phyloP scores from a whole-genome alignment of 1,140 invertebrate species.

The Bombus confusus region DNA sequence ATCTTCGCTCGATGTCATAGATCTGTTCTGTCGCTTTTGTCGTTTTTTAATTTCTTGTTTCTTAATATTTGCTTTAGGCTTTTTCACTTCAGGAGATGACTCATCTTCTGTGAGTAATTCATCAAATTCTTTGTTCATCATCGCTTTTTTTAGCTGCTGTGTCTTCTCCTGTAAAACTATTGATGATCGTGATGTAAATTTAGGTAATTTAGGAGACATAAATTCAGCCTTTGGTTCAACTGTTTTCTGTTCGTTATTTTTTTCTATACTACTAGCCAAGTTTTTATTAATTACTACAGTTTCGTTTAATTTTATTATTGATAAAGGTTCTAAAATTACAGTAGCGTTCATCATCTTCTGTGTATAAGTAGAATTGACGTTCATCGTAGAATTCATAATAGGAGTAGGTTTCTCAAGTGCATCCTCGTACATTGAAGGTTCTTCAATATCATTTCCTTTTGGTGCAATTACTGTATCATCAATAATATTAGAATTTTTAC shows the following conservation, averaged over 20 bases:
- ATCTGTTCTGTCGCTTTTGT: constrained; percentile 38
- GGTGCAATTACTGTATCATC: constrained; percentile 62
- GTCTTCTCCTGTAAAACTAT: constrained; percentile 31
- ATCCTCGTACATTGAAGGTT: constrained; percentile 79
- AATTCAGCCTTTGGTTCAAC: not conserved
- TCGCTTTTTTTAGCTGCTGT: constrained; percentile 37
- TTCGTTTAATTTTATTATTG: constrained; percentile 63
- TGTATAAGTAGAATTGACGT: constrained; percentile 65
- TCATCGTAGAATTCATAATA: constrained; percentile 80
- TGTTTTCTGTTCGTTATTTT: constrained; percentile 26
- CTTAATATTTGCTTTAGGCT: constrained; percentile 29
- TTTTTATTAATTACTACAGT: constrained; percentile 66
- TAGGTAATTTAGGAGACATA: not conserved
- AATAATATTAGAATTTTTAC: constrained; percentile 41
- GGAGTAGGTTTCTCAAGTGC: constrained; percentile 74
- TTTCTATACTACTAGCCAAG: not conserved
- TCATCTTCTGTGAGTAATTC: constrained; percentile 80
- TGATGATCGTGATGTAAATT: not conserved
- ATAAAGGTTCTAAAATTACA: constrained; percentile 72
- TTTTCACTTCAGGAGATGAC: constrained; percentile 73
- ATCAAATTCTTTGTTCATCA: constrained; percentile 54
- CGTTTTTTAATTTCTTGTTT: constrained; percentile 40
- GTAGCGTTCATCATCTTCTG: constrained; percentile 73
- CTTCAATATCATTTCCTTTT: constrained; percentile 63
- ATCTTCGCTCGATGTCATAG: constrained; percentile 65